Evolutionary conservation across 2,113 vertebrate genomes (phyloP), one percentile per base, ranked within the genome.

Genomic region (Vidua macroura): DNA sequence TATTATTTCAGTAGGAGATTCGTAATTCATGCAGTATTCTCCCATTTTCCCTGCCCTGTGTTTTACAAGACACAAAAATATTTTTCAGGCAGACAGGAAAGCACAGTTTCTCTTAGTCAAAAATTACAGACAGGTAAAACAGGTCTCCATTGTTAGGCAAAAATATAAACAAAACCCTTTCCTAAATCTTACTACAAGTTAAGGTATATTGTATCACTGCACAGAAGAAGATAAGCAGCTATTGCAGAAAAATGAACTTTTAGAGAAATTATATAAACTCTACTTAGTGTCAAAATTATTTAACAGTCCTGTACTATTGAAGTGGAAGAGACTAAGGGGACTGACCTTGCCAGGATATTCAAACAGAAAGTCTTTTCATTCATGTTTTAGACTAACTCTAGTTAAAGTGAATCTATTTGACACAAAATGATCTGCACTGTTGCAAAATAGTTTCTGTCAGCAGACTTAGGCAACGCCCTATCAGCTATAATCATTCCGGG

Each of bases 361-460:
- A 55, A 43, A 87, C 83, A 90, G 60, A 83, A 92, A 92, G 35
- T 52, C 59, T 88, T 93, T 79, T 70, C 73, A 59, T 92, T 83
- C 52, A 67, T 21, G 35, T 68, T n/a, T 62, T 22, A 64, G 55
- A 95, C 55, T 83, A 94, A 83, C 46, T 75, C 66, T 21, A 75
- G 59, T 88, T 83, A 56, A 91, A 96, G 43, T 66, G 27, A 69
- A 62, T 85, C 66, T 66, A 14, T 79, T 88, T 62, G 86, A 94
- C 86, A 90, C 59, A 74, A 94, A 90, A 86, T 70, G 1, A 85
- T 75, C 84, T 76, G 73, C 43, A 55, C 81, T 59, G 43, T 90
- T 94, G 88, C 83, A 90, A 88, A 94, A 95, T 17, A 94, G 79
- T 77, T 93, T 85, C 88, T 90, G 79, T 78, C 69, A 91, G 76